Conservation (phyloP, 1,140 invertebrate species). For the Babylonia areolata region DNA sequence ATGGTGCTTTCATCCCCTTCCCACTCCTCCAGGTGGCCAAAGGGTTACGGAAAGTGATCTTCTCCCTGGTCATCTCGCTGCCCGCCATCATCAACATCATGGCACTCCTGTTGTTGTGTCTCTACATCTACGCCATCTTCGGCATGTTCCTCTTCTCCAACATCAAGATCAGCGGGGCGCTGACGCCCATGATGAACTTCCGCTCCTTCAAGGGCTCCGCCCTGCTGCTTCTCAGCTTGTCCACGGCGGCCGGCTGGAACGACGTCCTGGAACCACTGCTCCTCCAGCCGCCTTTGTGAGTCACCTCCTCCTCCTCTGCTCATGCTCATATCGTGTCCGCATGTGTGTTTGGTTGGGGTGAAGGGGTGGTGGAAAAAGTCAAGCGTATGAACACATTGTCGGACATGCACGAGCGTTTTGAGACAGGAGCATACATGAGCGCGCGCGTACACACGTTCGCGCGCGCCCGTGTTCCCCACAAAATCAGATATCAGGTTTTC, state of each 20-base stretch:
- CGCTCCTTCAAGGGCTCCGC: conserved; percentile 95
- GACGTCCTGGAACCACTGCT: conserved; percentile 96
- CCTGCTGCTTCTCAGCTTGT: conserved; percentile 93
- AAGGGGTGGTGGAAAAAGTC: too few species aligned
- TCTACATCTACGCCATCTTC: conserved; percentile 97
- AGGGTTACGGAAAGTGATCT: conserved; percentile 96
- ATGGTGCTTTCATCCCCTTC: too few species aligned
- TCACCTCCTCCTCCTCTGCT: too few species aligned
- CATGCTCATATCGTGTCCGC: too few species aligned
- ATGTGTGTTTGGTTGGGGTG: too few species aligned
- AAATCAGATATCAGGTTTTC: too few species aligned
- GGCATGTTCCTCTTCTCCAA: conserved; percentile 97
- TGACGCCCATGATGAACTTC: conserved; percentile 78
- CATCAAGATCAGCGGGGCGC: conserved; percentile 90
- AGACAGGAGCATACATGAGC: too few species aligned
- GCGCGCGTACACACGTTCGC: too few species aligned
- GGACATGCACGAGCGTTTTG: too few species aligned
- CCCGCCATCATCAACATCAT: conserved; percentile 97
- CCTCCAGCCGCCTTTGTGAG: conserved; percentile 82
- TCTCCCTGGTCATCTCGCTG: conserved; percentile 94
- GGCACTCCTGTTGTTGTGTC: conserved; percentile 93
- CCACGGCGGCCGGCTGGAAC: conserved; percentile 98
- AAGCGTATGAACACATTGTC: too few species aligned
- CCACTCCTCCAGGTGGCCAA: conserved; percentile 96
- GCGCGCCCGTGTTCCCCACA: too few species aligned